Evolutionary conservation across 2,113 vertebrate genomes (phyloP).

Genomic region (Pterophyllum scalare): DNA sequence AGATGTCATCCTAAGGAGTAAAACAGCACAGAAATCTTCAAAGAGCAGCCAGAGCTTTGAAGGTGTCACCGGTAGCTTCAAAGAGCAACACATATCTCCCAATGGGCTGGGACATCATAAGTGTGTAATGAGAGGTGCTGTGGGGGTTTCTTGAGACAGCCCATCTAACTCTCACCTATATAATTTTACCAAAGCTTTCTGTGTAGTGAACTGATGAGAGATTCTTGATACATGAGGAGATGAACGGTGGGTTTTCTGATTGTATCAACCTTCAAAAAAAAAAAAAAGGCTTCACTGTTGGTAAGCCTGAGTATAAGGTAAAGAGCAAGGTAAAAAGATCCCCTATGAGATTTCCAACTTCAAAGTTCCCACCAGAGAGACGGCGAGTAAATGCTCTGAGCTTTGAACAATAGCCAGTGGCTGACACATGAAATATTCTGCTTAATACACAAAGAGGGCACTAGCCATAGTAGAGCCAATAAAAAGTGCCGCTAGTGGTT

Average conservation of each 20-base stretch:
- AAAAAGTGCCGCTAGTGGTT: background rate
- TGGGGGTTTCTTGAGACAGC: conserved; percentile 30
- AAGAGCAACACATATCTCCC: conserved; percentile 69
- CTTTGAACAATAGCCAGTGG: conserved; percentile 40
- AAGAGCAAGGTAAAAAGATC: conserved; percentile 6
- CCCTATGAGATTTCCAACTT: conserved; percentile 15
- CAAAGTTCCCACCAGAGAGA: conserved; percentile 30
- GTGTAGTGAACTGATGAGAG: conserved; percentile 1
- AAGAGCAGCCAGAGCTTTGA: conserved; percentile 77
- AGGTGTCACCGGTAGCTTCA: conserved; percentile 78
- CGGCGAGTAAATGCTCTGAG: background rate
- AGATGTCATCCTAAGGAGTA: conserved; percentile 41
- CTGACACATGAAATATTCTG: conserved; percentile 13
- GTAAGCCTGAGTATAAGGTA: background rate
- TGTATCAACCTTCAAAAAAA: conserved; percentile 48
- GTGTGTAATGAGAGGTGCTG: conserved; percentile 50
- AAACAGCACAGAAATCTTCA: conserved; percentile 73
- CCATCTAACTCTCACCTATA: conserved; percentile 31
- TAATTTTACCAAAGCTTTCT: conserved; percentile 1
- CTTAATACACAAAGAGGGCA: conserved; percentile 24
- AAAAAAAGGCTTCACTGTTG: conserved; percentile 22
- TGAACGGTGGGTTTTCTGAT: conserved; percentile 16
- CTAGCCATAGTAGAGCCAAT: conserved; percentile 11
- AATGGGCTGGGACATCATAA: conserved; percentile 51
- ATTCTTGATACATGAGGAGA: conserved; percentile 24